Base-by-base conservation (phyloP, 2,113 vertebrate species). In the Sphaerodactylus townsendi region DNA sequence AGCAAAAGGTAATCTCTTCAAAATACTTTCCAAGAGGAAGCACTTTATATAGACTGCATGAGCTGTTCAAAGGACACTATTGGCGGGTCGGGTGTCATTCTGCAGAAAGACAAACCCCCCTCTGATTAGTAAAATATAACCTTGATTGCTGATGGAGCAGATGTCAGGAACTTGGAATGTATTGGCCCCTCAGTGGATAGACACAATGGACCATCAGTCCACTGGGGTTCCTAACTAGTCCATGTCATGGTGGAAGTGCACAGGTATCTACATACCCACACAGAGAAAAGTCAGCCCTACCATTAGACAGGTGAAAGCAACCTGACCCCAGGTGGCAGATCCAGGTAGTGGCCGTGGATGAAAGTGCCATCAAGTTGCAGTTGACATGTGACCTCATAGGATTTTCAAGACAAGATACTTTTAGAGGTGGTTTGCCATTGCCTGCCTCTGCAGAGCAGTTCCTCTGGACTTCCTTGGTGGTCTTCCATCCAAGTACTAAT, bases 21-120 rank as follows among this genome's bases (percentile, higher is more conserved):
- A 89, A 93, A 93, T 95, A 93, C 80, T 94, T 95, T 95, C 93
- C 94, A 93, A 85, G 64, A 68, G 82, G 92, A 89, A 91, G 90
- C 83, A 93, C 92, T 95, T 95, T 94, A 92, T 95, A 94, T 94
- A 94, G 94, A 92, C 62, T 64, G 44, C 81, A 81, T 82, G 92
- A 92, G 93, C 81, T 35, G 78, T 87, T 90, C 92, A 90, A 88
- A 92, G 92, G 75, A 85, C 90, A 85, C 86, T 79, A 88, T 75
- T 81, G 85, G 85, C 90, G 80, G 84, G 90, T 86, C 89, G 93
- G 89, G 81, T 94, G 93, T 91, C 94, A 93, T 87, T 90, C 82
- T n/a, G 83, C 71, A 87, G 83, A 91, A 90, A 89, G 56, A 90
- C 72, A 85, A 90, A 92, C 84, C 84, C 84, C 84, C 73, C 74